These are phyloP conservation scores for Rhinatrema bivittatum DNA, from an alignment of 2,797 vertebrate species.

Conservation along the genomic window DNA sequence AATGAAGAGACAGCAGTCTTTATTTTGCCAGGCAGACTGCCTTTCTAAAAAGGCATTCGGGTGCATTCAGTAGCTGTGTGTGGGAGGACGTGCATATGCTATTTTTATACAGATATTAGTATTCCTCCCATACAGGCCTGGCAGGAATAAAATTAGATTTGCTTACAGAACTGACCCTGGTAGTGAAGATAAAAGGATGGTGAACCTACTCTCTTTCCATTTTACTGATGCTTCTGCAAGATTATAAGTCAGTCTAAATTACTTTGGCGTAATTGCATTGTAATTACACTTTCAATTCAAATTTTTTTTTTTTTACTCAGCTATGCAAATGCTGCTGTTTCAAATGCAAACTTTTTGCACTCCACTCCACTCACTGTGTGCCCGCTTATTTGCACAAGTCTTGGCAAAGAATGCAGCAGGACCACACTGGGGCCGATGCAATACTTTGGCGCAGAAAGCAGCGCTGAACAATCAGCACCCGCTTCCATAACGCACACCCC, in stretches of 20 bases:
- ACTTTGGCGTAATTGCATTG: constrained; percentile 1
- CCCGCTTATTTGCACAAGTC: no score
- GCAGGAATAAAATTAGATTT: constrained; percentile 15
- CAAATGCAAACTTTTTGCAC: not conserved
- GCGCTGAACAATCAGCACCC: no score
- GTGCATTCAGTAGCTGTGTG: constrained; percentile 51
- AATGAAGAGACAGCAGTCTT: constrained; percentile 61
- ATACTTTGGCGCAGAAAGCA: no score
- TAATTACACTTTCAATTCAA: constrained; percentile 1
- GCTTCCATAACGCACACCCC: no score
- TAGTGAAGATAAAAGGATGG: constrained; percentile 12
- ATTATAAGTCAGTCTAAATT: not conserved
- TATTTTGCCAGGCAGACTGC: constrained; percentile 59
- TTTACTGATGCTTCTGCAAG: not conserved
- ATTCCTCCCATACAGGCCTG: constrained; percentile 50
- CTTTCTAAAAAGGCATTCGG: constrained; percentile 61
- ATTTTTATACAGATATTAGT: constrained; percentile 59
- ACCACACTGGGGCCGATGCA: no score
- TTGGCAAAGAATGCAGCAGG: no score
- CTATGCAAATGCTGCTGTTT: constrained; percentile 6
- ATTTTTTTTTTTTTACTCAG: constrained; percentile 6
- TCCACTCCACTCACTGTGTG: no score
- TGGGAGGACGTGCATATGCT: constrained; percentile 58
- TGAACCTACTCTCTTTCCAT: constrained; percentile 2
- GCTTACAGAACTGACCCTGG: constrained; percentile 38